Evolutionary conservation across 64 coral and sea anemone species (phyloP).

Genomic region (Stichodactyla mertensii): DNA sequence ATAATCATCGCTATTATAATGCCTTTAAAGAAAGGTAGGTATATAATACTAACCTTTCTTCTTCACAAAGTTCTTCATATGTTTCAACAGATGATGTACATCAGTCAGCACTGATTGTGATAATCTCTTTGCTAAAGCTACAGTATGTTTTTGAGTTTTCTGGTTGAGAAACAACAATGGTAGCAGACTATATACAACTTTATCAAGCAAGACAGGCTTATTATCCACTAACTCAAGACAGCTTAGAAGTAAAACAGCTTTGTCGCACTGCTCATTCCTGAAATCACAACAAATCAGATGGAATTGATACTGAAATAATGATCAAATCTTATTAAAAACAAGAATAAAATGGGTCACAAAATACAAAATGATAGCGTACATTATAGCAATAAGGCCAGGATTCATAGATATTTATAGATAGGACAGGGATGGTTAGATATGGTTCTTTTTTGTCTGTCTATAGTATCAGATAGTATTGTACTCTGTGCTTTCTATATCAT

Average conservation of each 20-base stretch:
- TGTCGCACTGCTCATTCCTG: constrained; percentile 58
- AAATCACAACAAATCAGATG: not conserved
- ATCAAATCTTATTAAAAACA: not conserved
- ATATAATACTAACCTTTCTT: constrained; percentile 43
- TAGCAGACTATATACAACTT: constrained; percentile 53
- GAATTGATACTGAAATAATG: not conserved
- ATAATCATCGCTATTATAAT: too few species aligned
- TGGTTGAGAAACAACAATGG: constrained; percentile 26
- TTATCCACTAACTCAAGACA: constrained; percentile 11
- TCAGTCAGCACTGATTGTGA: constrained; percentile 33
- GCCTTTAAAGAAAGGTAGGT: too few species aligned
- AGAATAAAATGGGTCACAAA: not conserved
- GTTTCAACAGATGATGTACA: constrained; percentile 49
- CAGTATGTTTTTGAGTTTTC: constrained; percentile 28
- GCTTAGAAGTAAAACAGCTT: constrained; percentile 43
- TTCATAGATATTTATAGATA: not conserved
- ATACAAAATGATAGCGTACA: too few species aligned
- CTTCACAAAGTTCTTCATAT: constrained; percentile 50
- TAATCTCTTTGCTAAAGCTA: constrained; percentile 30
- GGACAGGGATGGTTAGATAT: not conserved
- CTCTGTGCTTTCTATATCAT: constrained; percentile 15
- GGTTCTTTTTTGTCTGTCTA: not conserved
- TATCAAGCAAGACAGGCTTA: constrained; percentile 30
- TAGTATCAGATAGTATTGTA: constrained; percentile 18
- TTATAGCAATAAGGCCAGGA: not conserved